These are phyloP conservation scores for Aricia artaxerxes DNA, from an alignment of 2,888 invertebrate species.

Conservation along the genomic window DNA sequence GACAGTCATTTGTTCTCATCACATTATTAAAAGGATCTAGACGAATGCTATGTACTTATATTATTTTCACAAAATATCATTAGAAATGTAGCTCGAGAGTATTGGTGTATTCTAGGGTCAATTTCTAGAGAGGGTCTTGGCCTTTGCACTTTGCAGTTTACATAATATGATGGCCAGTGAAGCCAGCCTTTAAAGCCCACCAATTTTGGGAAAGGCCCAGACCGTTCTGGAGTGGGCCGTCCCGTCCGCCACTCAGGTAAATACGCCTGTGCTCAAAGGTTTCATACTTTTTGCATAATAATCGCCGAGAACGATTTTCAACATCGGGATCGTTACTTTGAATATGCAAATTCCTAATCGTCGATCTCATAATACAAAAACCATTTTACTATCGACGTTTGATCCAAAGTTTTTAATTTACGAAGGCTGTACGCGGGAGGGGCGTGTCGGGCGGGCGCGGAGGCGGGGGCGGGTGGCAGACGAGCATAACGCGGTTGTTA, in stretches of 20 bases:
- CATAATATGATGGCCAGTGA: no score
- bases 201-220: background rate
- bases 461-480: slow-evolving; percentile 39
- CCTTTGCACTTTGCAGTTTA: no score
- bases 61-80: no score
- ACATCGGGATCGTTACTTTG: background rate
- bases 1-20: background rate
- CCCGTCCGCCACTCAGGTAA: background rate
- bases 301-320: background rate
- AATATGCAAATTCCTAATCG: slow-evolving; percentile 15
- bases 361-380: slow-evolving; percentile 11
- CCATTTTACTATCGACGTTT: slow-evolving; percentile 8
- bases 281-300: background rate
- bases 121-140: no score
- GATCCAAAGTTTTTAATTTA: slow-evolving; percentile 15
- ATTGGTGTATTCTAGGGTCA: no score
- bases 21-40: background rate
- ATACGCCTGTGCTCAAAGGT: background rate
- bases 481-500: slow-evolving; percentile 53
- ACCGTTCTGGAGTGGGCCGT: background rate
- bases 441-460: slow-evolving; percentile 36
- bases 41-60: background rate
- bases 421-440: slow-evolving; percentile 33
- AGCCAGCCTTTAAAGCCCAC: no score
- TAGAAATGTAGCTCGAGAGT: no score